Evolutionary conservation across 2,888 invertebrate genomes (phyloP).

Genomic region (Ormyrus labotus): DNA sequence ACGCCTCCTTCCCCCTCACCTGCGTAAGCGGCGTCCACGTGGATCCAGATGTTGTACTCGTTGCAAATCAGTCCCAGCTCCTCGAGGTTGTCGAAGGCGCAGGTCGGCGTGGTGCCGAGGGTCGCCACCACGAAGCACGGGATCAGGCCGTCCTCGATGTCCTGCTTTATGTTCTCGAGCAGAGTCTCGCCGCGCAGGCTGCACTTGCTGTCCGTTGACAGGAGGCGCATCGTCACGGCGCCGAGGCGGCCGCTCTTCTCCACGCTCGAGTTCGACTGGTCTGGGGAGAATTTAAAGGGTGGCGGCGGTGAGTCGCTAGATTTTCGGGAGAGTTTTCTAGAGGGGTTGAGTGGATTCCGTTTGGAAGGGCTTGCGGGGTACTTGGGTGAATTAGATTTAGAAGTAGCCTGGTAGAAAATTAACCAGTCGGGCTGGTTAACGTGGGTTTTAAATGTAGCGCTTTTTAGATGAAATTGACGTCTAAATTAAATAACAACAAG

Average conservation of each 20-base stretch:
- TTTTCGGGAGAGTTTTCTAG: too few relatives aligned
- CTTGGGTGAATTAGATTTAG: too few relatives aligned
- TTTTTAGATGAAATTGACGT: too few relatives aligned
- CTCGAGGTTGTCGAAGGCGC: slow-evolving; percentile 91
- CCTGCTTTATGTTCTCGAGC: slow-evolving; percentile 84
- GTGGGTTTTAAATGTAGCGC: too few relatives aligned
- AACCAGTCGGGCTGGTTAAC: too few relatives aligned
- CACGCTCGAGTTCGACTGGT: slow-evolving; percentile 92
- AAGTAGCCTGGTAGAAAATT: too few relatives aligned
- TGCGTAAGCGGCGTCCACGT: slow-evolving; percentile 98
- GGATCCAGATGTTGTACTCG: slow-evolving; percentile 88
- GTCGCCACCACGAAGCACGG: slow-evolving; percentile 92
- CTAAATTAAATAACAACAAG: too few relatives aligned
- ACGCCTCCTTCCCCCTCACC: slow-evolving; percentile 68
- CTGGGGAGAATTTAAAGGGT: slow-evolving; percentile 63
- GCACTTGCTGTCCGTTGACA: slow-evolving; percentile 83
- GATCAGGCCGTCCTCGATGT: slow-evolving; percentile 86
- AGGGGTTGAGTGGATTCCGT: too few relatives aligned
- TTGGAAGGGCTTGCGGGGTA: too few relatives aligned
- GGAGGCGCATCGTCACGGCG: slow-evolving; percentile 85
- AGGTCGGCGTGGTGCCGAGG: slow-evolving; percentile 91
- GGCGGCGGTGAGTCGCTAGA: too few relatives aligned
- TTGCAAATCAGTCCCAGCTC: slow-evolving; percentile 91
- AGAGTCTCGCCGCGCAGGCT: slow-evolving; percentile 83
- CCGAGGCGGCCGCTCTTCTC: slow-evolving; percentile 90